phyloP scores from a whole-genome alignment of 1,140 invertebrate genomes.

The Lerema accius region DNA sequence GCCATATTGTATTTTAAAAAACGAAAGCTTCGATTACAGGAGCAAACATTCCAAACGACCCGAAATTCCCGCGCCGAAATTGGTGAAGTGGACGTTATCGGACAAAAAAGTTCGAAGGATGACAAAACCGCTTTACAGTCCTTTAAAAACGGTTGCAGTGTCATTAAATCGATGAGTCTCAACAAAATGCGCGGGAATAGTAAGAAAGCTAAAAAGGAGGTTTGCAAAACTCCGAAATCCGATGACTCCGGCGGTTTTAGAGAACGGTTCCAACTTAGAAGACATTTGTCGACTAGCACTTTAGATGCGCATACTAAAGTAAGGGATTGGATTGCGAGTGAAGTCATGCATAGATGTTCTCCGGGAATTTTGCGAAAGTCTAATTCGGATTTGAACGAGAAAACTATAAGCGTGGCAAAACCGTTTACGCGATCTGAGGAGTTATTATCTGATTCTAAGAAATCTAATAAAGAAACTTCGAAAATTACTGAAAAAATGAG shows the following conservation, averaged over 20 bases:
- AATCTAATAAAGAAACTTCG: constrained; percentile 48
- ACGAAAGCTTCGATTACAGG: constrained; percentile 83
- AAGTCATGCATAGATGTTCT: constrained; percentile 88
- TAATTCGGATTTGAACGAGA: constrained; percentile 79
- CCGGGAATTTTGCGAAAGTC: constrained; percentile 85
- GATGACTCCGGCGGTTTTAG: constrained; percentile 82
- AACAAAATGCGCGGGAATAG: constrained; percentile 63
- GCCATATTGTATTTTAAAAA: constrained; percentile 90
- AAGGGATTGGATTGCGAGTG: constrained; percentile 91
- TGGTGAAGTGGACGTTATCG: constrained; percentile 71
- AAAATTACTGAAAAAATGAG: constrained; percentile 45
- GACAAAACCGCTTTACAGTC: constrained; percentile 70
- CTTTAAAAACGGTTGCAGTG: constrained; percentile 80
- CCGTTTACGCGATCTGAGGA: constrained; percentile 71
- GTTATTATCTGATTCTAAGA: constrained; percentile 64
- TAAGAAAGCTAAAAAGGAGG: constrained; percentile 81
- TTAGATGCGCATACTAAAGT: constrained; percentile 93
- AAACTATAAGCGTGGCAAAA: constrained; percentile 60
- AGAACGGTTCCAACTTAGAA: constrained; percentile 85
- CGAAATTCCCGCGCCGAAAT: constrained; percentile 61
- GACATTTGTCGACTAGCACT: constrained; percentile 90
- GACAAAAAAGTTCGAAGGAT: constrained; percentile 73
- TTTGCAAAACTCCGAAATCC: constrained; percentile 86
- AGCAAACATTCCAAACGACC: constrained; percentile 79
- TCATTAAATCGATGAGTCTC: constrained; percentile 83